A percentile compares a stretch with the other conserved stretches of the same genome.
Evolutionary conservation across 2,797 vertebrate genomes (phyloP).

Genomic region (Characodon lateralis): DNA sequence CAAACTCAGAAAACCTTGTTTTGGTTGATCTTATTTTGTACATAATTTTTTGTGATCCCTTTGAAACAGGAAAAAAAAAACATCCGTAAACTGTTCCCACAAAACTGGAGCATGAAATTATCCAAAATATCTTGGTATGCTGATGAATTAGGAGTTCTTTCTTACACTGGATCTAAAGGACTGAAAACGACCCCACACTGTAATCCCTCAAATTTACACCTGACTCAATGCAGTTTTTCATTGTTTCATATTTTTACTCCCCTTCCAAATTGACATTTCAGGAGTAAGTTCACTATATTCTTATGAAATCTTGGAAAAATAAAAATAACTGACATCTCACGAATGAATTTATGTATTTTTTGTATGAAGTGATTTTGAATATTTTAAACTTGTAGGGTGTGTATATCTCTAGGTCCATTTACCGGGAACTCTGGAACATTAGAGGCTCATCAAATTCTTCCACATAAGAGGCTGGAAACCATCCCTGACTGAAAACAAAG

Average conservation of each 20-base stretch:
- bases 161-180: too few species aligned
- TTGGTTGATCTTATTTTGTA: neutral
- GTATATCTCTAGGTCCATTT: slow-evolving; percentile 13
- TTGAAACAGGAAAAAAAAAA: neutral
- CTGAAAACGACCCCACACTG: too few species aligned
- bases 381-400: neutral
- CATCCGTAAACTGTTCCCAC: neutral
- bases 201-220: too few species aligned
- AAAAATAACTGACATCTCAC: neutral
- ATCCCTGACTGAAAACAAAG: slow-evolving; percentile 84
- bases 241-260: neutral
- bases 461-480: slow-evolving; percentile 92
- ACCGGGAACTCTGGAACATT: slow-evolving; percentile 54
- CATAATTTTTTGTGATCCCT: neutral
- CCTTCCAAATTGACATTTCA: neutral
- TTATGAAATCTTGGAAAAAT: too few species aligned
- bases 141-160: neutral
- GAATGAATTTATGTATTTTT: neutral
- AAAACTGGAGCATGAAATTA: neutral
- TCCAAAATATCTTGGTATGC: neutral
- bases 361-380: neutral
- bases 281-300: neutral
- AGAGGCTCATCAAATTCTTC: slow-evolving; percentile 77
- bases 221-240: too few species aligned
- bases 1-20: neutral